A percentile compares a stretch with the other conserved stretches of the same genome.
These are phyloP conservation scores for Cossypha heuglini DNA, from an alignment of 2,797 vertebrate genomes.

Conservation along the genomic window DNA sequence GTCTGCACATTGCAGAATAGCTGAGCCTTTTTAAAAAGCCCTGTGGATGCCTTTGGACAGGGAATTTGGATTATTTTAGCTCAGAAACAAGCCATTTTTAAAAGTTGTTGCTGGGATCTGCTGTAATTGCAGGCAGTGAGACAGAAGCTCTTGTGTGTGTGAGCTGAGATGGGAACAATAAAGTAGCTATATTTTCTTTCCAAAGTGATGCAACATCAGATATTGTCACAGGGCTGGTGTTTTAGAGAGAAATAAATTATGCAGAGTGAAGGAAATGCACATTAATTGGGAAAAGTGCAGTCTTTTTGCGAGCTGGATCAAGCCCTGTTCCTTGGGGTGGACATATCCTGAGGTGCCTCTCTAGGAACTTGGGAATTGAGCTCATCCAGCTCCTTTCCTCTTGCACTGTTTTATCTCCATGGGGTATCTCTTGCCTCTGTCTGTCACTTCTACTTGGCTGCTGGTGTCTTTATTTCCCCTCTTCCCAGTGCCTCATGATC, in stretches of 20 bases:
- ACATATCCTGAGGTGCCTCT: neutral
- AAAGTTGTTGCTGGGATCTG: slow-evolving; percentile 51
- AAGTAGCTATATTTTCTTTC: slow-evolving; percentile 49
- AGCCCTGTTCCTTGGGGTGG: neutral
- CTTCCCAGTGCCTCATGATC: neutral
- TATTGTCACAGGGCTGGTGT: slow-evolving; percentile 59
- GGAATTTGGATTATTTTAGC: slow-evolving; percentile 34
- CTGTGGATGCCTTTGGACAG: neutral
- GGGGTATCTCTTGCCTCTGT: neutral
- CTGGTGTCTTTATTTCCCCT: slow-evolving; percentile 1
- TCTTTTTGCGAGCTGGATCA: slow-evolving; percentile 34
- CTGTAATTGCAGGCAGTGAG: slow-evolving; percentile 46
- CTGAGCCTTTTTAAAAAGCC: neutral
- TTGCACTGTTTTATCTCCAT: neutral
- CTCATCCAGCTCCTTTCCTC: neutral
- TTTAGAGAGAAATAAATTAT: slow-evolving; percentile 52
- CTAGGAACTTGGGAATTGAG: neutral
- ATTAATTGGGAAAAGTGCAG: slow-evolving; percentile 57
- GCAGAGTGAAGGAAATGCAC: slow-evolving; percentile 67
- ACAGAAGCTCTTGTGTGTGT: slow-evolving; percentile 4
- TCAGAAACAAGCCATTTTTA: slow-evolving; percentile 31
- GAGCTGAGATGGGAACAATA: slow-evolving; percentile 39
- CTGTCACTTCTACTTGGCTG: slow-evolving; percentile 45
- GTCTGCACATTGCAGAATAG: fast-evolving
- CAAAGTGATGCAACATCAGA: slow-evolving; percentile 58